Evolutionary conservation across 2,113 vertebrate genomes (phyloP).

Genomic region (Romanogobio albipinnatus): DNA sequence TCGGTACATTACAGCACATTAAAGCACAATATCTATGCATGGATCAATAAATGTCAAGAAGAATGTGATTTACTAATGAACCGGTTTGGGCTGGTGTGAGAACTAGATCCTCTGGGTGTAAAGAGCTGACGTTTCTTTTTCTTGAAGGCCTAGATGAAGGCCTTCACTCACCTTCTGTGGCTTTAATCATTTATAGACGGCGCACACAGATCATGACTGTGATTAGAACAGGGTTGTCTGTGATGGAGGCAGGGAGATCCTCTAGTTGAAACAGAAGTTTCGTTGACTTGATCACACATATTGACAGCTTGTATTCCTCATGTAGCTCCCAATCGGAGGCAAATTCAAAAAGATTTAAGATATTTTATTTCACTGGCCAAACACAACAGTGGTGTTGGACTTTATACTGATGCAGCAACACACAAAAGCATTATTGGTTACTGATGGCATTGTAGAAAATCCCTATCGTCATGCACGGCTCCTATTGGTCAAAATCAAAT

Average conservation of each 20-base stretch:
- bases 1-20: constrained; percentile 19
- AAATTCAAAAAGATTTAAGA: too few relatives aligned
- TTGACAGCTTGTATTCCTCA: background rate
- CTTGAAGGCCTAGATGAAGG: constrained; percentile 30
- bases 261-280: background rate
- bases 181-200: constrained; percentile 52
- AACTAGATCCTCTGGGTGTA: constrained; percentile 6
- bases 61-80: constrained; percentile 35
- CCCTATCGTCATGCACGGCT: background rate
- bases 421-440: background rate
- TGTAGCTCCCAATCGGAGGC: too few relatives aligned
- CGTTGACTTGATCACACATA: background rate
- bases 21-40: constrained; percentile 12
- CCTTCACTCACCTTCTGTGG: constrained; percentile 35
- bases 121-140: background rate
- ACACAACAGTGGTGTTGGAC: background rate
- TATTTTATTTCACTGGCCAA: background rate
- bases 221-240: background rate
- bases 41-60: constrained; percentile 35
- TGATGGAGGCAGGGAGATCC: background rate
- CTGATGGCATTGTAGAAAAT: background rate
- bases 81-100: background rate
- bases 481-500: background rate
- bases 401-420: background rate
- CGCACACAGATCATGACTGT: background rate